Evolutionary conservation across 2,113 vertebrate species (phyloP).

Genomic region (Entelurus aequoreus): DNA sequence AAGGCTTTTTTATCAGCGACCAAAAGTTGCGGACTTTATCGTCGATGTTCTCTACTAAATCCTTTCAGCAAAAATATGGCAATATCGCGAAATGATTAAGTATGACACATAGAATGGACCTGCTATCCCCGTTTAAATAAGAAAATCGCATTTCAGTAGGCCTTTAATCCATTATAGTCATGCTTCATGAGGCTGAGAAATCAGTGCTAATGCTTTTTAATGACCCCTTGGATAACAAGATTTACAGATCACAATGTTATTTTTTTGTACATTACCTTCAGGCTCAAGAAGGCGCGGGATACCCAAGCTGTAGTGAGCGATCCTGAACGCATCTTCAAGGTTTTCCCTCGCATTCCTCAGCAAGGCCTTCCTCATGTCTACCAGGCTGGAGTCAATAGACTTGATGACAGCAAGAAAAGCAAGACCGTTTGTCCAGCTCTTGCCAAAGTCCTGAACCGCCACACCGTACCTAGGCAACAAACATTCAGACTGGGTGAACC

Average conservation of each 20-base stretch:
- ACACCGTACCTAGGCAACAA: conserved; percentile 80
- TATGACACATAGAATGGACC: too few relatives aligned
- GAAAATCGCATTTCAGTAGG: too few relatives aligned
- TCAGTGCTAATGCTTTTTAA: too few relatives aligned
- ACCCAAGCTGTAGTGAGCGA: conserved; percentile 82
- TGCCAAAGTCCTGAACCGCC: conserved; percentile 88
- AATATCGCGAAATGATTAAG: too few relatives aligned
- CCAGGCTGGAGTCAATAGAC: conserved; percentile 86
- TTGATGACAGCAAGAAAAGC: conserved; percentile 94
- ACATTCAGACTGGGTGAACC: neutral
- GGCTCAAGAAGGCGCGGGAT: conserved; percentile 91
- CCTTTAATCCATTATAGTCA: too few relatives aligned
- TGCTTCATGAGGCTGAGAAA: too few relatives aligned
- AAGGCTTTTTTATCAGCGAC: too few relatives aligned
- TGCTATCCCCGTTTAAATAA: too few relatives aligned
- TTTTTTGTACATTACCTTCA: conserved; percentile 74
- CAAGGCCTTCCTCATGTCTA: conserved; percentile 88
- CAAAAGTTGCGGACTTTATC: too few relatives aligned
- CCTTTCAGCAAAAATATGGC: too few relatives aligned
- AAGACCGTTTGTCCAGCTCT: conserved; percentile 91
- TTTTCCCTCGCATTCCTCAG: conserved; percentile 81
- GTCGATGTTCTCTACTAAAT: too few relatives aligned
- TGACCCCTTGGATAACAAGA: too few relatives aligned
- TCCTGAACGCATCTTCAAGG: conserved; percentile 87
- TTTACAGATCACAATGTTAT: neutral